A percentile compares a stretch with the other conserved stretches of the same genome.
These are phyloP conservation scores for Lottia gigantea DNA, from an alignment of 2,888 invertebrate genomes.

Conservation along the genomic window DNA sequence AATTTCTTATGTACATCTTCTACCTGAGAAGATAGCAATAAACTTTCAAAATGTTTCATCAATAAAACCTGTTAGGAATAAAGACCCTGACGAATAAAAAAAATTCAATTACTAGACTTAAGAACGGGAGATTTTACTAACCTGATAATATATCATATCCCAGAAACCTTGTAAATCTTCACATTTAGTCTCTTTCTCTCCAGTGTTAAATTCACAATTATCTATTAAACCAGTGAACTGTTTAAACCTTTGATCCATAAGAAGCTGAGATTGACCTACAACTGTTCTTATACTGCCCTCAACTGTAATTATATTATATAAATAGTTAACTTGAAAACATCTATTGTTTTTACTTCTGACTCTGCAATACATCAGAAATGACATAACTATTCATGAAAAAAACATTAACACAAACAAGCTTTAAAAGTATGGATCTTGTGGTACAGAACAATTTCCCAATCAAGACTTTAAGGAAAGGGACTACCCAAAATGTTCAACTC, in stretches of 20 bases:
- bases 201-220: slow-evolving; percentile 67
- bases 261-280: slow-evolving; percentile 68
- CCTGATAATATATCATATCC: slow-evolving; percentile 70
- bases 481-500: slow-evolving; percentile 10
- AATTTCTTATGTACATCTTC: slow-evolving; percentile 65
- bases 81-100: too few species aligned
- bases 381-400: too few species aligned
- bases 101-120: too few species aligned
- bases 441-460: background rate
- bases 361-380: background rate
- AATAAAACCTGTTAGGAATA: too few species aligned
- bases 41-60: too few species aligned
- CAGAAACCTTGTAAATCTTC: slow-evolving; percentile 70
- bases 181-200: slow-evolving; percentile 67
- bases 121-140: too few species aligned
- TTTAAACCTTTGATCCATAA: slow-evolving; percentile 69
- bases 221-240: slow-evolving; percentile 69
- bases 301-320: slow-evolving; percentile 43
- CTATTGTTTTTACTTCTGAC: background rate
- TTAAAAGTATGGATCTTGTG: background rate
- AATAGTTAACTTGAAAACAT: too few species aligned
- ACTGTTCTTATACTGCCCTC: slow-evolving; percentile 65
- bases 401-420: too few species aligned
- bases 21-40: slow-evolving; percentile 44
- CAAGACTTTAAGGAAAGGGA: background rate